Percentiles rank a stretch among this genome's conserved stretches.
These are phyloP conservation scores for Lepeophtheirus nordmannii DNA, from an alignment of 2,888 invertebrate species.

Conservation along the genomic window DNA sequence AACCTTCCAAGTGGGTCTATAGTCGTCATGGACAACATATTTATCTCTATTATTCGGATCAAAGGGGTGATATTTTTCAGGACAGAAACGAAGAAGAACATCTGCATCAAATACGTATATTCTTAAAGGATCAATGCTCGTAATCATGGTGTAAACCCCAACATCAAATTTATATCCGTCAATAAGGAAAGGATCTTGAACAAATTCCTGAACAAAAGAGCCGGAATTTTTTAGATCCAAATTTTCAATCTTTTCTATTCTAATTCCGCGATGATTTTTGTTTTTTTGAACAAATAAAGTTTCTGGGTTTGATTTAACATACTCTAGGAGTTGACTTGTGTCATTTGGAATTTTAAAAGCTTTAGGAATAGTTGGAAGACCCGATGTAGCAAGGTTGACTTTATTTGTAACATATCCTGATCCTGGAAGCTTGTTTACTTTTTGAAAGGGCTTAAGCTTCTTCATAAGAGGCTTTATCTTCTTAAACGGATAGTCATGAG, in stretches of 20 bases:
- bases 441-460: slow-evolving; percentile 27
- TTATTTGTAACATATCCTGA: slow-evolving; percentile 85
- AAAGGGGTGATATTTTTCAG: slow-evolving; percentile 75
- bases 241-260: slow-evolving; percentile 51
- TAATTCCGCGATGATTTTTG: slow-evolving; percentile 75
- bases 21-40: slow-evolving; percentile 87
- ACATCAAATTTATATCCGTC: slow-evolving; percentile 93
- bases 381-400: slow-evolving; percentile 64
- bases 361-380: slow-evolving; percentile 61
- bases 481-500: slow-evolving; percentile 78
- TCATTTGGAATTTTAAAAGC: slow-evolving; percentile 73
- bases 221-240: slow-evolving; percentile 53
- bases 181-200: slow-evolving; percentile 70
- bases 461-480: slow-evolving; percentile 35
- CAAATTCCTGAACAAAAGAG: slow-evolving; percentile 78
- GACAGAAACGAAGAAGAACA: slow-evolving; percentile 74
- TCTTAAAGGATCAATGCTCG: slow-evolving; percentile 74
- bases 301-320: slow-evolving; percentile 47
- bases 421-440: slow-evolving; percentile 85
- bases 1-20: slow-evolving; percentile 84
- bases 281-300: slow-evolving; percentile 75
- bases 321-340: slow-evolving; percentile 51
- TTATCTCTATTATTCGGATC: slow-evolving; percentile 60
- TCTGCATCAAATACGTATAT: slow-evolving; percentile 79
- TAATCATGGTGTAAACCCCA: slow-evolving; percentile 79